phyloP scores from a whole-genome alignment of 2,113 vertebrate species.

The Bubalus kerabau region DNA sequence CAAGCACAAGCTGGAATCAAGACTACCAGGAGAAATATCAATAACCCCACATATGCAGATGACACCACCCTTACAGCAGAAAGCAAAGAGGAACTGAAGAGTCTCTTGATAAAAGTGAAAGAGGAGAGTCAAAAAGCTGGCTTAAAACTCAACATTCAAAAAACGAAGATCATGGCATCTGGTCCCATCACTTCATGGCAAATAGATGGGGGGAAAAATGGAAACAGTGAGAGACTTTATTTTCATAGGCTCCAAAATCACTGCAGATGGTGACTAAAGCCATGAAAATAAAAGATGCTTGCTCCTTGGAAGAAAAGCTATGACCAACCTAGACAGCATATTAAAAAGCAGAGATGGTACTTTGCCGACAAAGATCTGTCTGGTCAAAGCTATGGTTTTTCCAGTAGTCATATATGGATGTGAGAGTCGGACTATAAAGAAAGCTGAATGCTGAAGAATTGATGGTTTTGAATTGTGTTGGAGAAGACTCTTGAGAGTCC shows the following conservation, averaged over 20 bases:
- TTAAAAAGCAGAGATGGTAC: neutral
- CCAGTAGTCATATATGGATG: neutral
- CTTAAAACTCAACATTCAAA: neutral
- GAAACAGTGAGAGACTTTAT: neutral
- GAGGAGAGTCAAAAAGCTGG: neutral
- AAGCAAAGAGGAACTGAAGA: neutral
- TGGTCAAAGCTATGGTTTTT: neutral
- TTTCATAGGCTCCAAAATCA: neutral
- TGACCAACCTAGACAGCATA: neutral
- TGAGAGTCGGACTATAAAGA: neutral
- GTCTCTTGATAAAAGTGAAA: neutral
- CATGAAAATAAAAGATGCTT: neutral
- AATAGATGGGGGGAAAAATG: neutral
- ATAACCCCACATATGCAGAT: neutral
- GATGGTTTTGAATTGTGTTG: neutral
- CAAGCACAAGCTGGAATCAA: neutral
- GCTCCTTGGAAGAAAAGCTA: neutral
- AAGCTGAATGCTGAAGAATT: neutral
- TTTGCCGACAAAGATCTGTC: neutral
- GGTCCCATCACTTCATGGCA: neutral
- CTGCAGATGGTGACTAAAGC: neutral
- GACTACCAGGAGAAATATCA: neutral
- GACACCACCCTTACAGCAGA: neutral
- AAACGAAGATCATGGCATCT: neutral
- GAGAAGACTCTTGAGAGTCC: neutral